Percentiles rank a stretch among this genome's conserved stretches.
phyloP scores from a whole-genome alignment of 2,888 invertebrate species.

The Drosophila incognita region DNA sequence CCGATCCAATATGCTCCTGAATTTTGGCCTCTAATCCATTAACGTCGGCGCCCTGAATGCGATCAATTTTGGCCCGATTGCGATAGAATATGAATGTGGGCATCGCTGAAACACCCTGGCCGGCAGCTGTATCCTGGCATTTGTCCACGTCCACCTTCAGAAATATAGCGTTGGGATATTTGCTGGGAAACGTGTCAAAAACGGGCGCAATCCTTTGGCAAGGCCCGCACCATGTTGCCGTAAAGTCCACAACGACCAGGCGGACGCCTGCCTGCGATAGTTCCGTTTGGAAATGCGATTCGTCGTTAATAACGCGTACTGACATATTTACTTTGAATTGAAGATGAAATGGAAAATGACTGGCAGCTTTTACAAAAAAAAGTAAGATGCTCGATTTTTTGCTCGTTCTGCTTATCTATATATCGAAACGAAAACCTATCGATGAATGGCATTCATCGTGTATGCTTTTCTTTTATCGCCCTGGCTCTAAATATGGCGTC shows the following conservation, averaged over 20 bases:
- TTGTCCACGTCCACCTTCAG: slow-evolving; percentile 96
- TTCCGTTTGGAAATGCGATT: slow-evolving; percentile 93
- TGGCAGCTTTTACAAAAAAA: slow-evolving; percentile 52
- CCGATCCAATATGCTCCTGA: slow-evolving; percentile 90
- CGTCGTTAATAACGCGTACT: slow-evolving; percentile 84
- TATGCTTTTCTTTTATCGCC: background rate
- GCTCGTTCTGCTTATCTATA: background rate
- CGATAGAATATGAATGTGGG: slow-evolving; percentile 98
- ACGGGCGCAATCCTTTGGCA: slow-evolving; percentile 97
- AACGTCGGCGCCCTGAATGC: slow-evolving; percentile 95
- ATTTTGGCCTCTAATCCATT: slow-evolving; percentile 94
- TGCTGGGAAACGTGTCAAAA: slow-evolving; percentile 94
- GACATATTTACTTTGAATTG: slow-evolving; percentile 72
- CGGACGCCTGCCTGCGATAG: slow-evolving; percentile 93
- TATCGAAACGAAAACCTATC: slow-evolving; percentile 26
- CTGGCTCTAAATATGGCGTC: slow-evolving; percentile 68
- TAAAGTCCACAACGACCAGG: slow-evolving; percentile 97
- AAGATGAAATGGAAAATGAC: slow-evolving; percentile 53
- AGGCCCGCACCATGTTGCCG: slow-evolving; percentile 98
- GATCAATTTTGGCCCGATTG: slow-evolving; percentile 93
- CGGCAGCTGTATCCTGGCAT: slow-evolving; percentile 94
- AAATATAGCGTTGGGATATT: slow-evolving; percentile 95
- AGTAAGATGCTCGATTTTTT: slow-evolving; percentile 26
- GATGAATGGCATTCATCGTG: slow-evolving; percentile 21
- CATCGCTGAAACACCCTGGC: slow-evolving; percentile 97